Base-by-base conservation (phyloP, 2,888 invertebrate genomes). In the Capitulum mitella region DNA sequence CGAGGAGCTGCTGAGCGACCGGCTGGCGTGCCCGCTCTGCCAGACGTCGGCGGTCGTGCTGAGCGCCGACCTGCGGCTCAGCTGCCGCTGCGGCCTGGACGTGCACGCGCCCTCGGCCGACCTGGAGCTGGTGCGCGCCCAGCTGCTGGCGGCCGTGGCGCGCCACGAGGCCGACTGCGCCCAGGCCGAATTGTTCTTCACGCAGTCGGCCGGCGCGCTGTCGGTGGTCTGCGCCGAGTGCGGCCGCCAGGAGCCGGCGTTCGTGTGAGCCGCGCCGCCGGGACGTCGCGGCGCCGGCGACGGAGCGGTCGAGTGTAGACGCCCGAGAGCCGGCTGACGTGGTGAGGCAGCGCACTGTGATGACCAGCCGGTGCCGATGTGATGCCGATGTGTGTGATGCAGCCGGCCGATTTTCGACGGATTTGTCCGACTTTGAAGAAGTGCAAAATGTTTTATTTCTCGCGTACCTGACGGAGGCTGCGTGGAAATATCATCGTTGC, bases 31-130 rank as follows among this genome's bases (percentile, higher is more conserved):
- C 12, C 70, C 70, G 12, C 70, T 70, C 22, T 70, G 70, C 40
- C 70, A 70, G 70, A 1, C 70, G 26, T 6, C 37, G 34, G 5
- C 34, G 19, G 70, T 40, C 6, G 22, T n/a, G 1, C 70, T 70
- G 40, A 26, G 16, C 10, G 14, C 70, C 3, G 40, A 37, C 26
- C 26, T 22, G 26, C 70, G 70, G 26, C 70, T 70, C 10, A 70
- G 3, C 70, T 70, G 70, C 70, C 70, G 70, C 70, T 70, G 70
- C 70, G 70, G 70, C 26, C 70, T 70, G 37, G 22, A 37, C 26
- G 70, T 70, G 37, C 12, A 22, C 26, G 26, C 40, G 26, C 37
- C 70, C 26, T 70, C 3, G 10, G 8, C 37, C 40, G 70, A 70
- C 40, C 70, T n/a, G 70, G 37, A 40, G 6, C 40, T 14, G 10